Conservation (phyloP, 92 coral and sea anemone genomes). For the Isaurus tuberculatus region DNA sequence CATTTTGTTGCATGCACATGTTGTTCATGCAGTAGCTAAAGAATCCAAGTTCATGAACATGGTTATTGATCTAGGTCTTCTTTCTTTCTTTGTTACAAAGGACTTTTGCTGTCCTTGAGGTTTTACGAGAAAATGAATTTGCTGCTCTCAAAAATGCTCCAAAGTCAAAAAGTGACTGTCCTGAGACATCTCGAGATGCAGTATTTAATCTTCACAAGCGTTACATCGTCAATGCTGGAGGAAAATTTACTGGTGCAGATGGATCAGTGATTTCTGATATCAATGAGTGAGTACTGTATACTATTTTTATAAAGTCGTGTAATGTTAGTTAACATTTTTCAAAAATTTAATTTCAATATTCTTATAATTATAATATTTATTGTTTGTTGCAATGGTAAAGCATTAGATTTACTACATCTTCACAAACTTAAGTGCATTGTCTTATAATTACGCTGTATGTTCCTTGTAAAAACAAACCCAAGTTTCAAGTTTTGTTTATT, state of each 20-base stretch:
- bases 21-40: too few relatives aligned
- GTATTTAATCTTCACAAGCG: constrained; percentile 76
- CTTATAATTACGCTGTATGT: too few relatives aligned
- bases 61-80: too few relatives aligned
- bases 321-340: not conserved
- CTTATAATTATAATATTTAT: too few relatives aligned
- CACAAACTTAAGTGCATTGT: too few relatives aligned
- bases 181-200: constrained; percentile 79
- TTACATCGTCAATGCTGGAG: constrained; percentile 83
- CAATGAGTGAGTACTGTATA: constrained; percentile 43
- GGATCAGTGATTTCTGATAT: constrained; percentile 65
- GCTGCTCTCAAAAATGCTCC: constrained; percentile 90
- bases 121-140: constrained; percentile 89
- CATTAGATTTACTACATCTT: too few relatives aligned
- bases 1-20: too few relatives aligned
- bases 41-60: too few relatives aligned
- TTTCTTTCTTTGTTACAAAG: constrained; percentile 50
- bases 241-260: constrained; percentile 76
- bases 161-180: constrained; percentile 83
- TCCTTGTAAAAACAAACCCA: too few relatives aligned
- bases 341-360: not conserved
- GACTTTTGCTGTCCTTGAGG: constrained; percentile 90
- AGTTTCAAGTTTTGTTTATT: too few relatives aligned
- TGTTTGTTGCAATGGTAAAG: too few relatives aligned
- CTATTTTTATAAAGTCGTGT: too few relatives aligned